Evolutionary conservation across 2,888 invertebrate species (phyloP).

Genomic region (Sycophila texana): DNA sequence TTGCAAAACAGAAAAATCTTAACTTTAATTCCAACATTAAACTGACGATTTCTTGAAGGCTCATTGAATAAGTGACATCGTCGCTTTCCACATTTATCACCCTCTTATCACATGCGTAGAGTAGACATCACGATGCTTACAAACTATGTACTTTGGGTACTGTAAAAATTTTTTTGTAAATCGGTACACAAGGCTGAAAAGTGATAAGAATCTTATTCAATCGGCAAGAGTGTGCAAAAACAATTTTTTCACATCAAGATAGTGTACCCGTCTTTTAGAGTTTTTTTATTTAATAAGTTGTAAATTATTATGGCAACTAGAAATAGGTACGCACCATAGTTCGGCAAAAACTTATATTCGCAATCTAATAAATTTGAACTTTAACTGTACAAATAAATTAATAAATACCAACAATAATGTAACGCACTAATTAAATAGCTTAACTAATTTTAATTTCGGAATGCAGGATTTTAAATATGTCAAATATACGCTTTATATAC

Average conservation of each 20-base stretch:
- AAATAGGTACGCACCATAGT: constrained; percentile 50
- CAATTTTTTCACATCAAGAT: constrained; percentile 28
- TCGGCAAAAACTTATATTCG: constrained; percentile 50
- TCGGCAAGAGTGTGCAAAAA: constrained; percentile 22
- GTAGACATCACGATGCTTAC: constrained; percentile 49
- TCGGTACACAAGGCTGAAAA: constrained; percentile 18
- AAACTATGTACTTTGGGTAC: constrained; percentile 34
- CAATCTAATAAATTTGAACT: constrained; percentile 43
- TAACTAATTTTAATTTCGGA: constrained; percentile 49
- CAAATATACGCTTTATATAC: constrained; percentile 17
- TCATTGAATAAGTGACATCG: constrained; percentile 42
- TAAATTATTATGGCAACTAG: constrained; percentile 53
- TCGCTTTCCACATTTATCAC: constrained; percentile 50
- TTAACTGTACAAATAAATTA: constrained; percentile 54
- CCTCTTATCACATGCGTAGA: constrained; percentile 54
- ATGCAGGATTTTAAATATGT: constrained; percentile 50
- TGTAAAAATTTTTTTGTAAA: constrained; percentile 47
- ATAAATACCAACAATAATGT: constrained; percentile 50
- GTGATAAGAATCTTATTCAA: constrained; percentile 28
- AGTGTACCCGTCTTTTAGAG: constrained; percentile 29
- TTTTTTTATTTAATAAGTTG: constrained; percentile 20
- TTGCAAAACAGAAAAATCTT: constrained; percentile 35
- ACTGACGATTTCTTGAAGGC: constrained; percentile 39
- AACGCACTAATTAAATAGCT: constrained; percentile 40
- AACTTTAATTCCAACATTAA: constrained; percentile 40